These are phyloP conservation scores for Coregonus sp. DNA, from an alignment of 2,797 vertebrate genomes.

Conservation along the genomic window DNA sequence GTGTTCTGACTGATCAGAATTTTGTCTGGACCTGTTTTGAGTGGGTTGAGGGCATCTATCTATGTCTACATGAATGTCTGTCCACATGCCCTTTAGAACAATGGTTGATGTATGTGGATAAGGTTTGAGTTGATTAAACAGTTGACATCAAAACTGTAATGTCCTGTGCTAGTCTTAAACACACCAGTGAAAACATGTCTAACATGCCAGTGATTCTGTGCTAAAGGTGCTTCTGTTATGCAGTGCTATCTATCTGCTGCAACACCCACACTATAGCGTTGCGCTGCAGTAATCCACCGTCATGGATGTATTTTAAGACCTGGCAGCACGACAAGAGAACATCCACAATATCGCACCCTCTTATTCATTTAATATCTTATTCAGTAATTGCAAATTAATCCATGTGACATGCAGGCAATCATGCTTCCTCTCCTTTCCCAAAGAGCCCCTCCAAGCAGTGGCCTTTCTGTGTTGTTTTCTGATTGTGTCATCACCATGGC, in stretches of 20 bases:
- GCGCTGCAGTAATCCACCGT: not conserved
- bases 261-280: not conserved
- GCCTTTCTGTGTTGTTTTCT: conserved; percentile 4
- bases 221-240: not conserved
- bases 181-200: not conserved
- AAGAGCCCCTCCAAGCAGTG: conserved; percentile 6
- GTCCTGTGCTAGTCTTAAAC: not conserved
- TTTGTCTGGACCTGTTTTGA: too few species aligned
- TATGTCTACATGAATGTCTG: too few species aligned
- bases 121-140: not conserved
- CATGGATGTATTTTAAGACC: conserved; percentile 8
- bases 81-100: too few species aligned
- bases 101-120: too few species aligned
- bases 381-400: conserved; percentile 9
- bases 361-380: conserved; percentile 9
- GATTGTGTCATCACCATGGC: conserved; percentile 26
- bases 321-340: conserved; percentile 4
- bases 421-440: not conserved
- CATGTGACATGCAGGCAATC: conserved; percentile 1
- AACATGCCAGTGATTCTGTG: not conserved
- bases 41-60: too few species aligned
- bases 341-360: not conserved
- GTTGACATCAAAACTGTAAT: not conserved
- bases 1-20: too few species aligned
- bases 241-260: not conserved